phyloP scores from a whole-genome alignment of 2,888 invertebrate genomes.

The Diaperis boleti region DNA sequence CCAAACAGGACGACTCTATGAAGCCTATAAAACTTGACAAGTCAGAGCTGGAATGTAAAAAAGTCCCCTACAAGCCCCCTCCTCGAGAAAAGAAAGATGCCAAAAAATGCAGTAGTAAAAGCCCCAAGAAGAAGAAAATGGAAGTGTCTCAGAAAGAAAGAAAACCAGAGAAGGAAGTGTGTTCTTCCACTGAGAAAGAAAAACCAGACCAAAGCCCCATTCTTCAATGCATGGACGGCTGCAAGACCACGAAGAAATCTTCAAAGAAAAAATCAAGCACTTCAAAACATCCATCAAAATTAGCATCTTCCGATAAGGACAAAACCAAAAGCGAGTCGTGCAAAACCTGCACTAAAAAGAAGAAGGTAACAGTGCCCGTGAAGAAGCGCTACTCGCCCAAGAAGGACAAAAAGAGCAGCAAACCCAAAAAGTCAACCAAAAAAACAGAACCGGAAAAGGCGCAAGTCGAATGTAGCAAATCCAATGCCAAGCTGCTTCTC shows the following conservation, averaged over 20 bases:
- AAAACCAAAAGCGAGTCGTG: slow-evolving; percentile 9
- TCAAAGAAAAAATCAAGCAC: slow-evolving; percentile 1
- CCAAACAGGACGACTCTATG: neutral
- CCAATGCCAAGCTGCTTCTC: neutral
- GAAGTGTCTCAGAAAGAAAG: neutral
- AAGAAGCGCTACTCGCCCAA: neutral
- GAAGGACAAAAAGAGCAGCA: neutral
- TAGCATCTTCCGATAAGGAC: neutral
- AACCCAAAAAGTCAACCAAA: neutral
- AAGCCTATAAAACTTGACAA: slow-evolving; percentile 11
- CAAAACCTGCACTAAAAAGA: slow-evolving; percentile 17
- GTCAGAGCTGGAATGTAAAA: neutral
- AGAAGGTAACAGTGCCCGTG: neutral
- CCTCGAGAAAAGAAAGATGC: slow-evolving; percentile 2
- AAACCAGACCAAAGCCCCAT: neutral
- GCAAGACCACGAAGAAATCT: neutral
- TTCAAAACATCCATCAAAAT: neutral
- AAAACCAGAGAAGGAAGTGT: neutral
- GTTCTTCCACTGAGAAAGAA: neutral
- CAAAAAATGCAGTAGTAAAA: neutral
- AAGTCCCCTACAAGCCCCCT: neutral
- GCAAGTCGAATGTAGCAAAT: no score
- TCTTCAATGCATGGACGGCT: neutral
- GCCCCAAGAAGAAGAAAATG: neutral
- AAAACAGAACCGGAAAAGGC: neutral